A percentile compares a stretch with the other conserved stretches of the same genome.
Evolutionary conservation across 2,113 vertebrate genomes (phyloP).

Genomic region (Ophthalmolycus amberensis): DNA sequence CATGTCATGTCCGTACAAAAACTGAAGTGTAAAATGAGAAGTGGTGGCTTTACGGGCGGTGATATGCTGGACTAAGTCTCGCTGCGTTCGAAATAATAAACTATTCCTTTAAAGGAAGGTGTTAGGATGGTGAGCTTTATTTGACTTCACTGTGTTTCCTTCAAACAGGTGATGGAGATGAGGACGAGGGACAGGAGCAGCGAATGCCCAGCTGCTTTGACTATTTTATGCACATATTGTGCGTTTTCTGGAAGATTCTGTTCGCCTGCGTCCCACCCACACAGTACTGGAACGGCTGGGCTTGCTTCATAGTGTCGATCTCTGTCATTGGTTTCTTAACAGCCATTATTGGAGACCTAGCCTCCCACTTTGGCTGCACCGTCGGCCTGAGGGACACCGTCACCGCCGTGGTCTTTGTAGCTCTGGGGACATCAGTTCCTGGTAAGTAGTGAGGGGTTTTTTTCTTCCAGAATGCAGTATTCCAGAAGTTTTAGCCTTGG

Average conservation of each 20-base stretch:
- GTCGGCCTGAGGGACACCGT: constrained; percentile 91
- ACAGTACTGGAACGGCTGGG: constrained; percentile 93
- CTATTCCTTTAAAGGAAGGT: not conserved
- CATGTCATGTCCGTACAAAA: not conserved
- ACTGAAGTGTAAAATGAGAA: not conserved
- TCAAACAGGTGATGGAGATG: constrained; percentile 87
- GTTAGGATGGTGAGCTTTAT: not conserved
- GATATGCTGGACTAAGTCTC: not conserved
- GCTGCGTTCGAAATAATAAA: not conserved
- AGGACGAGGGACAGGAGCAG: constrained; percentile 85
- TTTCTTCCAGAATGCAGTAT: not conserved
- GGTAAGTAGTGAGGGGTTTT: constrained; percentile 73
- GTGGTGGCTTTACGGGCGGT: not conserved
- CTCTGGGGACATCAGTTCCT: constrained; percentile 92
- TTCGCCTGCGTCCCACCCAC: constrained; percentile 93
- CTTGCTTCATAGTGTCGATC: constrained; percentile 91
- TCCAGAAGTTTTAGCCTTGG: not conserved
- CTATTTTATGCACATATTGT: constrained; percentile 93
- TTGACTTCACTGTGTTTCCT: constrained; percentile 17
- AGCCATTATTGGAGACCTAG: constrained; percentile 91
- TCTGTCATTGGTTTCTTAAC: constrained; percentile 89
- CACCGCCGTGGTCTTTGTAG: constrained; percentile 93
- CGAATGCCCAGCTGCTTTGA: constrained; percentile 88
- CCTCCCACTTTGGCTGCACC: constrained; percentile 95
- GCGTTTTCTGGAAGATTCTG: constrained; percentile 93